These are phyloP conservation scores for Phyllotreta striolata DNA, from an alignment of 2,888 invertebrate genomes.

Conservation along the genomic window DNA sequence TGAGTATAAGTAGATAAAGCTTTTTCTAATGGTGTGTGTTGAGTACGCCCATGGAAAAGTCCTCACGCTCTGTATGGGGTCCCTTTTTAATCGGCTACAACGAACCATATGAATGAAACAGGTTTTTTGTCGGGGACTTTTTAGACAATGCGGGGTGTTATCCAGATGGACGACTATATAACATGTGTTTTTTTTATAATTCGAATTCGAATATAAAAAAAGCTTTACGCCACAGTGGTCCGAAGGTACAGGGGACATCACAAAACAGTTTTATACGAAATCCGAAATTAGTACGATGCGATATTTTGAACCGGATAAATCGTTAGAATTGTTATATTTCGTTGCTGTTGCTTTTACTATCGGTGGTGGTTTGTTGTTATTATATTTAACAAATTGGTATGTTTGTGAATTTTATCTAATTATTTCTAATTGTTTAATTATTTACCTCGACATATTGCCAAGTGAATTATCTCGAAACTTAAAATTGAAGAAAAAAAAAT, in stretches of 20 bases:
- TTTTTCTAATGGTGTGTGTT: background rate
- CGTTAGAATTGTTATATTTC: conserved; percentile 10
- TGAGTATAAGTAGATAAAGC: background rate
- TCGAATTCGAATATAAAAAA: conserved; percentile 53
- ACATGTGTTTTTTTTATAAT: conserved; percentile 61
- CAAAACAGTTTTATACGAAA: conserved; percentile 53
- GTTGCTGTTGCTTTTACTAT: conserved; percentile 10
- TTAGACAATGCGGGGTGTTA: conserved; percentile 33
- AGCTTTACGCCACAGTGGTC: conserved; percentile 60
- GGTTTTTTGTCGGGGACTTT: conserved; percentile 35
- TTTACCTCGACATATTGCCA: too few species aligned
- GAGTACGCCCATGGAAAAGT: conserved; percentile 21
- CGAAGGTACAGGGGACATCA: conserved; percentile 54
- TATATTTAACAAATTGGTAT: conserved; percentile 13
- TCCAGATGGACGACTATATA: conserved; percentile 52
- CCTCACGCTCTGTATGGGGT: conserved; percentile 60
- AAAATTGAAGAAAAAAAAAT: too few species aligned
- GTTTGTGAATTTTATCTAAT: conserved; percentile 17
- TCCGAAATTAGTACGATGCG: conserved; percentile 50
- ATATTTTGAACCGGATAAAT: conserved; percentile 36
- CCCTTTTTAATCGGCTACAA: conserved; percentile 60
- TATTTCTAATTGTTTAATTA: too few species aligned
- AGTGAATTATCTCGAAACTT: too few species aligned
- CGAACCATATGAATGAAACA: conserved; percentile 50
- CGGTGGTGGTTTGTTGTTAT: conserved; percentile 26